Evolutionary conservation across 2,888 invertebrate species (phyloP).

Genomic region (Aethes cnicana): DNA sequence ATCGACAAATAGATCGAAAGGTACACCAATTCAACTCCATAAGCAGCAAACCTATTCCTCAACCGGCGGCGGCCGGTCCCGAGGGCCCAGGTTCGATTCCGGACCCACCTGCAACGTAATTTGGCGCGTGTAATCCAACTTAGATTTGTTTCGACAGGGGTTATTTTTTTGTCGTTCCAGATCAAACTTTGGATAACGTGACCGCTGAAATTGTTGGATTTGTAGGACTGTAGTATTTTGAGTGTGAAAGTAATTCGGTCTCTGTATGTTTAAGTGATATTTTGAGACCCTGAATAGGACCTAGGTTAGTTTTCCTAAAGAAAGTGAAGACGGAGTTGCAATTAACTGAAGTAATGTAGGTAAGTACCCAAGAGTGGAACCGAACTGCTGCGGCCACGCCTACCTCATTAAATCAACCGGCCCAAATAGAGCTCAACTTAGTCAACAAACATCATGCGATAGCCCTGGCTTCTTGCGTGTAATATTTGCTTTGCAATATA

Average conservation of each 20-base stretch:
- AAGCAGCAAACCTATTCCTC: constrained; percentile 21
- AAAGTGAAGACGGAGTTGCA: too few relatives aligned
- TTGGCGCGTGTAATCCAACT: constrained; percentile 25
- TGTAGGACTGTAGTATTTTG: too few relatives aligned
- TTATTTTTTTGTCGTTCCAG: constrained; percentile 11
- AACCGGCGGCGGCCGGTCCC: constrained; percentile 13
- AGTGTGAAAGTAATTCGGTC: too few relatives aligned
- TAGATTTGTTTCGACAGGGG: constrained; percentile 24
- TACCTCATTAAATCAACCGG: too few relatives aligned
- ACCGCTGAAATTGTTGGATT: background rate
- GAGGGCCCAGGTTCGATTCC: constrained; percentile 23
- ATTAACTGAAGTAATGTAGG: too few relatives aligned
- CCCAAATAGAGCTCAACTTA: too few relatives aligned
- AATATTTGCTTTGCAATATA: background rate
- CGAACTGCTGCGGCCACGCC: too few relatives aligned
- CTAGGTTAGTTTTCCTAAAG: too few relatives aligned
- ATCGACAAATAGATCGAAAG: background rate
- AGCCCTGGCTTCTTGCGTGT: background rate
- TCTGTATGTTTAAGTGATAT: too few relatives aligned
- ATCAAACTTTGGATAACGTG: constrained; percentile 8
- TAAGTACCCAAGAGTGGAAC: too few relatives aligned
- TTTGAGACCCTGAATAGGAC: too few relatives aligned
- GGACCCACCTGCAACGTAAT: constrained; percentile 28
- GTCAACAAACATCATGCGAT: background rate
- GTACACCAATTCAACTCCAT: constrained; percentile 1